These are phyloP conservation scores for Schrankia costaestrigalis DNA, from an alignment of 2,888 invertebrate species.

Conservation along the genomic window DNA sequence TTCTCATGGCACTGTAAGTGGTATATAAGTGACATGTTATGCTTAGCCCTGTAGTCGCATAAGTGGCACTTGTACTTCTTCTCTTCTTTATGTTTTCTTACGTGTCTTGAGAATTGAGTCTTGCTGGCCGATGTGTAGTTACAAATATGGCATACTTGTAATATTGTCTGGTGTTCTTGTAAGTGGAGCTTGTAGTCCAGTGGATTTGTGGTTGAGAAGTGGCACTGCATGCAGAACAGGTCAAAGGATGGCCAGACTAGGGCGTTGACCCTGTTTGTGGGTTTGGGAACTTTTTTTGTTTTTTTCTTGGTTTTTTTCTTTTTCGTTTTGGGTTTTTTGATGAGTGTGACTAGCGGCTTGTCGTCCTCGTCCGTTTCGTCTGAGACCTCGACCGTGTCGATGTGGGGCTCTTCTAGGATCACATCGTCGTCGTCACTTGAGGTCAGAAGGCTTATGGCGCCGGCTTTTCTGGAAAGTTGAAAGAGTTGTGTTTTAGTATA, in stretches of 20 bases:
- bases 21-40: slow-evolving; percentile 58
- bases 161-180: neutral
- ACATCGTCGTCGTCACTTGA: slow-evolving; percentile 72
- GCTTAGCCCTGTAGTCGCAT: slow-evolving; percentile 53
- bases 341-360: slow-evolving; percentile 49
- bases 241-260: slow-evolving; percentile 27
- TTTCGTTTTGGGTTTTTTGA: slow-evolving; percentile 26
- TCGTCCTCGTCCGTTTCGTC: slow-evolving; percentile 70
- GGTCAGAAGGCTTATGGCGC: slow-evolving; percentile 62
- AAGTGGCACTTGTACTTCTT: slow-evolving; percentile 52
- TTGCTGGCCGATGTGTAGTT: slow-evolving; percentile 51
- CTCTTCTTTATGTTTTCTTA: slow-evolving; percentile 50
- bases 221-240: slow-evolving; percentile 51
- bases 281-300: neutral
- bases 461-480: slow-evolving; percentile 44
- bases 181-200: slow-evolving; percentile 35
- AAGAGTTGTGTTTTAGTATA: too few species aligned
- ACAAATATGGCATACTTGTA: slow-evolving; percentile 53
- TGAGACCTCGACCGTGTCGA: slow-evolving; percentile 63
- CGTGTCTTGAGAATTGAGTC: slow-evolving; percentile 43
- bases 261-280: neutral
- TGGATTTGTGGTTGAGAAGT: slow-evolving; percentile 24
- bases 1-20: slow-evolving; percentile 51
- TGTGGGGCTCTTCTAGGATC: slow-evolving; percentile 62
- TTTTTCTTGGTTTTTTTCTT: slow-evolving; percentile 10